Evolutionary conservation across 2,888 invertebrate species (phyloP), one percentile per base, ranked within the genome.

Genomic region (Charanyca ferruginea): DNA sequence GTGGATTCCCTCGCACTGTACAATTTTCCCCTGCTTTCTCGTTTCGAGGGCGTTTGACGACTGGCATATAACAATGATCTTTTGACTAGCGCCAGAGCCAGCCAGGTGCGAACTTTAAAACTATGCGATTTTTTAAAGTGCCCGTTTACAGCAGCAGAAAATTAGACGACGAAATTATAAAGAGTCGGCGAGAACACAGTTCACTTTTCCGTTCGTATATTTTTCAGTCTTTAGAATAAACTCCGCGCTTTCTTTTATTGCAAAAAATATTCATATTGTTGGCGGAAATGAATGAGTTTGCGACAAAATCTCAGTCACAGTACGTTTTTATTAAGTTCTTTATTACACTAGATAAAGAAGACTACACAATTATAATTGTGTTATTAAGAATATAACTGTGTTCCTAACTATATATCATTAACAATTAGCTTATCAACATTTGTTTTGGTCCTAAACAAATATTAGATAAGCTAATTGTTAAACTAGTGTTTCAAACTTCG

Each of bases 61-160:
- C 76, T 63, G 67, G 87, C 83, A 75, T 73, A 80, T 81, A 87
- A 94, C 93, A 93, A 93, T 93, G 91, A 90, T 90, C 93, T 92
- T 93, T 94, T 92, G 90, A 93, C 90, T 86, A 85, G 84, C 84
- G 83, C 80, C 75, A 77, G 85, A 84, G 51, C 60, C 82, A 78
- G 83, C 77, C 77, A 85, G 84, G 87, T 85, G 84, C 81, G 75
- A 85, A 83, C 84, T 88, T 85, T 73, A 83, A 82, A 86, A 85
- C 85, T 85, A 75, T 80, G 84, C 85, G 78, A 83, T 80, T 83
- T 83, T 87, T 89, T 82, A 81, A 83, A 87, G 85, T 79, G 85
- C 85, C 83, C 83, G 84, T 84, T 88, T 85, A 86, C 86, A 87
- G 81, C 84, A 88, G n/a, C n/a, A n/a, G 82, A 86, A 89, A 90